Evolutionary conservation across 2,888 invertebrate genomes (phyloP).

Genomic region (Lithophane leautieri): DNA sequence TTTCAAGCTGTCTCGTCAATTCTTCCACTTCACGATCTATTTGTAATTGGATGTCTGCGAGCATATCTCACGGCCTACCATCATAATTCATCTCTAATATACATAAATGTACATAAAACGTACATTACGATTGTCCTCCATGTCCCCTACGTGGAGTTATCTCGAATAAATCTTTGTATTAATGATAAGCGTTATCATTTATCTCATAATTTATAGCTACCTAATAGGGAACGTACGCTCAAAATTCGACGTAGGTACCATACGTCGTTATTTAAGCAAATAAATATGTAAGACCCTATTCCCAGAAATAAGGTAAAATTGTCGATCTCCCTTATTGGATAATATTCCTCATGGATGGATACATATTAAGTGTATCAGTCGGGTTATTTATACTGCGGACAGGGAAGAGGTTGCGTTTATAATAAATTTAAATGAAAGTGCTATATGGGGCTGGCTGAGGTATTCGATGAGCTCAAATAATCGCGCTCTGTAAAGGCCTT

Average conservation of each 20-base stretch:
- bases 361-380: constrained; percentile 35
- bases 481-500: neutral
- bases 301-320: constrained; percentile 45
- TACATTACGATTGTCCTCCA: constrained; percentile 60
- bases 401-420: constrained; percentile 22
- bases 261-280: constrained; percentile 61
- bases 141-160: constrained; percentile 62
- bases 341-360: constrained; percentile 30
- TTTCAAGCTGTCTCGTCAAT: constrained; percentile 58
- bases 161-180: constrained; percentile 67
- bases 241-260: constrained; percentile 53
- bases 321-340: constrained; percentile 35
- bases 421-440: constrained; percentile 19
- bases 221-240: constrained; percentile 55
- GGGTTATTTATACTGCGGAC: constrained; percentile 20
- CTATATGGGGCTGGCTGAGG: neutral
- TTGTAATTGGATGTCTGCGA: constrained; percentile 63
- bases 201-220: constrained; percentile 67
- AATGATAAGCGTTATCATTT: constrained; percentile 70
- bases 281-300: constrained; percentile 63
- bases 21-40: constrained; percentile 60
- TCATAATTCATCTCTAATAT: constrained; percentile 63
- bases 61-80: constrained; percentile 53
- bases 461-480: neutral
- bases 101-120: constrained; percentile 67